A percentile compares a stretch with the other conserved stretches of the same genome.
Evolutionary conservation across 2,797 vertebrate genomes (phyloP).

Genomic region (Microchirus variegatus): DNA sequence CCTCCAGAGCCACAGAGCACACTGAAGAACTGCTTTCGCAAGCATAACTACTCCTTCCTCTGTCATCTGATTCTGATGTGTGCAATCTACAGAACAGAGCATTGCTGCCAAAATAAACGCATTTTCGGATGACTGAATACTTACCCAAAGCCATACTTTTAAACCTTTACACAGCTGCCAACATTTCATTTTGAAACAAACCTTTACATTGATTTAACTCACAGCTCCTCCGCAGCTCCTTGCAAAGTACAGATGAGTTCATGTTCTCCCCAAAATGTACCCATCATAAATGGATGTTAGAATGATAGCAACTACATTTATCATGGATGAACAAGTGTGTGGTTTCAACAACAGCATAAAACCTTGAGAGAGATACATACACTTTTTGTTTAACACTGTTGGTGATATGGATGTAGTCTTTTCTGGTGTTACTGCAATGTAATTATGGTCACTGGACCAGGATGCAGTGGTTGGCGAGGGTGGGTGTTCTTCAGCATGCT

Average conservation of each 20-base stretch:
- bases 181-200: constrained; percentile 50
- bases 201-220: constrained; percentile 42
- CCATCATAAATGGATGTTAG: constrained; percentile 42
- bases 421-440: constrained; percentile 99
- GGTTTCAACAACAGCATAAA: constrained; percentile 63
- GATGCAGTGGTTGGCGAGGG: constrained; percentile 87
- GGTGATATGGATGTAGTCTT: constrained; percentile 95
- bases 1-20: neutral
- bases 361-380: constrained; percentile 95
- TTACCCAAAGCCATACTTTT: constrained; percentile 52
- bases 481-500: constrained; percentile 78
- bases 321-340: constrained; percentile 45
- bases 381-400: constrained; percentile 97
- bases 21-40: neutral
- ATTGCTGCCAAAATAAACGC: constrained; percentile 29
- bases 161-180: constrained; percentile 67
- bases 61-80: neutral
- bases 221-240: constrained; percentile 53
- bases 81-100: constrained; percentile 22
- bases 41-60: neutral
- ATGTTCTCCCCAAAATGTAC: constrained; percentile 29
- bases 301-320: constrained; percentile 56
- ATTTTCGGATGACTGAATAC: constrained; percentile 49
- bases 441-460: constrained; percentile 99
- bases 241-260: constrained; percentile 47